These are phyloP conservation scores for Ammodramus savannarum DNA, from an alignment of 2,113 vertebrate genomes.

Conservation along the genomic window DNA sequence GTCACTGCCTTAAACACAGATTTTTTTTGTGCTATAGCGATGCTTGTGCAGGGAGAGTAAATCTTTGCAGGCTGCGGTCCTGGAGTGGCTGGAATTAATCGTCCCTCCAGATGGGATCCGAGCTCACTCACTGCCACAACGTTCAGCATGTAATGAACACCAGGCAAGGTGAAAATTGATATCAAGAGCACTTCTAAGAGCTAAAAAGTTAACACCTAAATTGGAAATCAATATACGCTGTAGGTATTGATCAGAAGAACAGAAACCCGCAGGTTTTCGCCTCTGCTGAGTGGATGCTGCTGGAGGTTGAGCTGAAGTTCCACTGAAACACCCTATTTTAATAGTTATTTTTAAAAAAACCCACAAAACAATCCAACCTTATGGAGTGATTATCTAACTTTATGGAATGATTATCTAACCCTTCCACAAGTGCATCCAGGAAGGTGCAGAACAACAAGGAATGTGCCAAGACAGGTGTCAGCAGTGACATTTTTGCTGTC, in stretches of 20 bases:
- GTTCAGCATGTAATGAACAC: neutral
- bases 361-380: neutral
- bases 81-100: conserved; percentile 1
- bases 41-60: conserved; percentile 44
- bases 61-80: neutral
- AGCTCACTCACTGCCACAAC: neutral
- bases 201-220: conserved; percentile 47
- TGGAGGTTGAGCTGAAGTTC: neutral
- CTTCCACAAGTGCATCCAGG: neutral
- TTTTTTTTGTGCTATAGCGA: conserved; percentile 35
- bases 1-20: conserved; percentile 52
- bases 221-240: conserved; percentile 43
- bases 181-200: conserved; percentile 32
- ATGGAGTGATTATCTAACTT: neutral
- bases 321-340: neutral
- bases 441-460: neutral
- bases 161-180: conserved; percentile 38
- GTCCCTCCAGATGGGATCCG: neutral
- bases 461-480: neutral
- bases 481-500: neutral
- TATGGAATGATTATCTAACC: neutral
- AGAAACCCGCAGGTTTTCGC: neutral
- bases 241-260: conserved; percentile 23
- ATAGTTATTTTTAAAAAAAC: neutral
- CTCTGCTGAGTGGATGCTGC: neutral